phyloP scores from a whole-genome alignment of 2,797 vertebrate genomes.

The Margarornis squamiger region DNA sequence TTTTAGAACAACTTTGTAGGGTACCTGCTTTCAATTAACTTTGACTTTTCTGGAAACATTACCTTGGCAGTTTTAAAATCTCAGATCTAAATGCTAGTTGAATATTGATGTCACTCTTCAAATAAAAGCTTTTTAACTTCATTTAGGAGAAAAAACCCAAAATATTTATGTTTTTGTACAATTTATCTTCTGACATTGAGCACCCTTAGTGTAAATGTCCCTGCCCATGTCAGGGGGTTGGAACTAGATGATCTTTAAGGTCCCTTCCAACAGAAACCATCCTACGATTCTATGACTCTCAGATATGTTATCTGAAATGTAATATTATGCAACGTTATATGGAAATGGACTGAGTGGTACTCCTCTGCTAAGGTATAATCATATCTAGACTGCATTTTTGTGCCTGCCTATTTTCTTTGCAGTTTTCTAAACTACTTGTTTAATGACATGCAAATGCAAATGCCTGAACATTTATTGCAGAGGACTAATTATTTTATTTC shows the following conservation, averaged over 20 bases:
- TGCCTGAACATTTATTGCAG: not conserved
- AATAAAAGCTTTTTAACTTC: not conserved
- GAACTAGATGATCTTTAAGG: not conserved
- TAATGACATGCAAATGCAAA: not conserved
- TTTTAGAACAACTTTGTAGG: slow-evolving; percentile 20
- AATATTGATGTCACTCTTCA: not conserved
- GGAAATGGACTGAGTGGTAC: not conserved
- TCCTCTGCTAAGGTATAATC: not conserved
- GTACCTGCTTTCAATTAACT: slow-evolving; percentile 3
- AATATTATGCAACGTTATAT: not conserved
- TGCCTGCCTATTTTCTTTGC: not conserved
- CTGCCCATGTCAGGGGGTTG: not conserved
- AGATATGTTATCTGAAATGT: not conserved
- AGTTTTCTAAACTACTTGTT: not conserved
- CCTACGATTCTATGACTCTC: not conserved
- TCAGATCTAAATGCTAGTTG: not conserved
- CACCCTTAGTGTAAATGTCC: not conserved
- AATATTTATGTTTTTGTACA: not conserved
- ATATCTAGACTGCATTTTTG: not conserved
- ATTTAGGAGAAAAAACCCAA: not conserved
- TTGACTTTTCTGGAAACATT: not conserved
- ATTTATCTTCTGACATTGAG: not conserved
- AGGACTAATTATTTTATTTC: not conserved
- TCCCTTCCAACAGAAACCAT: not conserved
- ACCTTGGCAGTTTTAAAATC: not conserved